Percentiles rank a stretch among this genome's conserved stretches.
Evolutionary conservation across 64 coral and sea anemone species (phyloP).

Genomic region (Montipora sp.): DNA sequence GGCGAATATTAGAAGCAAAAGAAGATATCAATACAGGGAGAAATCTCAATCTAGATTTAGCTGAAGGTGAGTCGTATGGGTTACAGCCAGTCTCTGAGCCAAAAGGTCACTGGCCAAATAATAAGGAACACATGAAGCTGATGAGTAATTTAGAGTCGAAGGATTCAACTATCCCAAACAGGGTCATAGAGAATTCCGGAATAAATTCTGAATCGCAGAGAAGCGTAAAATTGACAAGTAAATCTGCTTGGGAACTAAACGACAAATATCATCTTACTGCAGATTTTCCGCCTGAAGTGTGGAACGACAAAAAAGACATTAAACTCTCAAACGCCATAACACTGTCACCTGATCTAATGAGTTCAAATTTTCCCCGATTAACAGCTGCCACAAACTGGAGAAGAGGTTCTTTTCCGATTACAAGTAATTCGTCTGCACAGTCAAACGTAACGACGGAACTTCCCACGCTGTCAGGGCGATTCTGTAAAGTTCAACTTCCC

Average conservation of each 20-base stretch:
- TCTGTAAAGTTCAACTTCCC: conserved; percentile 32
- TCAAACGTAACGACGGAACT: neutral
- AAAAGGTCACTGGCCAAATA: neutral
- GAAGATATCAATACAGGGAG: neutral
- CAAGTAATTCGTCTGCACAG: neutral
- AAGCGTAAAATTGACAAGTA: neutral
- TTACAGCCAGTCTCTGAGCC: neutral
- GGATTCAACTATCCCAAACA: neutral
- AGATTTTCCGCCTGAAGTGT: conserved; percentile 24
- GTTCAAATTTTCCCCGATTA: conserved; percentile 14
- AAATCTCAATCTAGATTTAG: neutral
- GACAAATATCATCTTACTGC: conserved; percentile 23
- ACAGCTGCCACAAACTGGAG: neutral
- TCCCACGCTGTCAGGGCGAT: conserved; percentile 1
- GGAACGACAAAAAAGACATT: neutral
- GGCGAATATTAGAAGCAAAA: neutral
- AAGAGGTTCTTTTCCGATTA: conserved; percentile 2
- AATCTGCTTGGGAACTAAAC: conserved; percentile 34
- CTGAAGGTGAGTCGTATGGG: neutral
- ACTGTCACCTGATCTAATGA: conserved; percentile 19
- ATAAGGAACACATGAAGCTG: neutral
- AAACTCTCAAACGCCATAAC: neutral
- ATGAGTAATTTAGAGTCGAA: neutral
- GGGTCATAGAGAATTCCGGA: neutral
- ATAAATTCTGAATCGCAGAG: neutral